These are phyloP conservation scores for Takifugu ocellatus DNA, from an alignment of 2,797 vertebrate genomes.

Conservation along the genomic window DNA sequence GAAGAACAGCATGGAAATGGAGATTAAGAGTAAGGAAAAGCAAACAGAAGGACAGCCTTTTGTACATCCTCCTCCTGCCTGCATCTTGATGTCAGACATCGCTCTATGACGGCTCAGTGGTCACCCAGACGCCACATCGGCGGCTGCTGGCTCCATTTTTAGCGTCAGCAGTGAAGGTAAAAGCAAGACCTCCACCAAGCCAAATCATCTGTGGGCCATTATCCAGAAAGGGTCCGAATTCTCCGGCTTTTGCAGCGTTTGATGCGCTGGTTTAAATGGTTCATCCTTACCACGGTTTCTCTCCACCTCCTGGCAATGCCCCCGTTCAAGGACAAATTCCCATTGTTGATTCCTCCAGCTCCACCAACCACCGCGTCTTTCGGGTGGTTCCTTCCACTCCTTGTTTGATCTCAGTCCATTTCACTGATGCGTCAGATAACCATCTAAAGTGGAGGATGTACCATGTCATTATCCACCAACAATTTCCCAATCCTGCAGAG, in stretches of 20 bases:
- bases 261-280: not conserved
- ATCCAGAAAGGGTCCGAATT: slow-evolving; percentile 8
- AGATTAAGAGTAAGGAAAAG: too few species aligned
- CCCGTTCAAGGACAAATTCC: slow-evolving; percentile 18
- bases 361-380: slow-evolving; percentile 23
- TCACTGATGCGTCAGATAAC: too few species aligned
- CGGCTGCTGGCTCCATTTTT: slow-evolving; percentile 21
- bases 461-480: too few species aligned
- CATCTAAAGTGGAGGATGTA: too few species aligned
- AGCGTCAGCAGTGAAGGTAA: slow-evolving; percentile 12
- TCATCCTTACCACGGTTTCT: not conserved
- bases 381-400: not conserved
- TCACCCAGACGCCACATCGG: slow-evolving; percentile 6
- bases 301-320: slow-evolving; percentile 11
- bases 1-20: slow-evolving; percentile 36
- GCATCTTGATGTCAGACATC: slow-evolving; percentile 39
- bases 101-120: slow-evolving; percentile 31
- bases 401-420: too few species aligned
- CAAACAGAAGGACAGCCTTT: too few species aligned
- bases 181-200: slow-evolving; percentile 22
- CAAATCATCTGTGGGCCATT: not conserved
- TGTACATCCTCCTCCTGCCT: slow-evolving; percentile 22
- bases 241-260: slow-evolving; percentile 5
- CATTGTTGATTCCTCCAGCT: slow-evolving; percentile 26
- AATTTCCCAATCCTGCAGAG: slow-evolving; percentile 5